Evolutionary conservation across 1,140 invertebrate genomes (phyloP).

Genomic region (Apis florea): DNA sequence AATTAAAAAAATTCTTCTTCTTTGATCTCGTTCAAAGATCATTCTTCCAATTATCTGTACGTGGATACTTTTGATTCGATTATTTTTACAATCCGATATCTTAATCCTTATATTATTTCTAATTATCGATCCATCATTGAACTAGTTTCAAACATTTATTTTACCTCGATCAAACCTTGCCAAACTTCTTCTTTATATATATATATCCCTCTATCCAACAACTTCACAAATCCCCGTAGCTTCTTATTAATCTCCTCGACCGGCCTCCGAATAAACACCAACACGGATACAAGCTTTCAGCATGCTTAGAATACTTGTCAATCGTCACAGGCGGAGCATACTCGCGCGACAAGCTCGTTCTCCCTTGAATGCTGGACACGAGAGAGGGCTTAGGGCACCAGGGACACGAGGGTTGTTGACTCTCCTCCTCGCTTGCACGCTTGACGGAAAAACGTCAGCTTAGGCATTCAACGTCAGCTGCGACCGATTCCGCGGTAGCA

Average conservation of each 20-base stretch:
- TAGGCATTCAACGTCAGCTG: slow-evolving; percentile 72
- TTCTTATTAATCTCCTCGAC: background rate
- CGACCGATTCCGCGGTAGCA: slow-evolving; percentile 69
- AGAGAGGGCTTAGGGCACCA: slow-evolving; percentile 42
- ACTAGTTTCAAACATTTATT: too few species aligned
- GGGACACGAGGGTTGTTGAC: slow-evolving; percentile 67
- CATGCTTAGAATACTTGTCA: background rate
- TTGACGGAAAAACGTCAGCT: slow-evolving; percentile 72
- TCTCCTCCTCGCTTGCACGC: slow-evolving; percentile 47
- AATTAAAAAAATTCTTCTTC: too few species aligned
- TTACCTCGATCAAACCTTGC: too few species aligned
- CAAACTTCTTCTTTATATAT: too few species aligned
- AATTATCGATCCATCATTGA: too few species aligned
- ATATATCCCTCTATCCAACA: too few species aligned
- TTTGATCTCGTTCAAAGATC: too few species aligned
- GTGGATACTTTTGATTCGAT: too few species aligned
- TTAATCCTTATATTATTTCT: too few species aligned
- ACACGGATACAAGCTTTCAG: background rate
- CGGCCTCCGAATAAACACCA: background rate
- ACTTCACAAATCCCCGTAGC: too few species aligned
- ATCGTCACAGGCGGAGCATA: background rate
- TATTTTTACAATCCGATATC: too few species aligned
- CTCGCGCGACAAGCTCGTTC: slow-evolving; percentile 1
- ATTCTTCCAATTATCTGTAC: too few species aligned
- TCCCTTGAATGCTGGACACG: slow-evolving; percentile 36